Percentiles rank a stretch among this genome's conserved stretches.
These are phyloP conservation scores for Rhynchopsitta pachyrhyncha DNA, from an alignment of 2,113 vertebrate species.

Conservation along the genomic window DNA sequence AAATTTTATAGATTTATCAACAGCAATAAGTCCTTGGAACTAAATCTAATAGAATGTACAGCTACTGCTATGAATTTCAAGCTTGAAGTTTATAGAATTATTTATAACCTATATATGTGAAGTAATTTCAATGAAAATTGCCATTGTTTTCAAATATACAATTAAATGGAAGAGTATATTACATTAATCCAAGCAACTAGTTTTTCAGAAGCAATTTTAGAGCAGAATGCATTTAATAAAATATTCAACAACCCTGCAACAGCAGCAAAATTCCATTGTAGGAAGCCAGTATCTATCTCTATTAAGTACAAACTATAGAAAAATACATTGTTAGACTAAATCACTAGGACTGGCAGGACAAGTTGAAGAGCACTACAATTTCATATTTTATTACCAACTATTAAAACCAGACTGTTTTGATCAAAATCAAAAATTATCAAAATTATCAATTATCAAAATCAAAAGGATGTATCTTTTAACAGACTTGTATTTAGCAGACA, in stretches of 20 bases:
- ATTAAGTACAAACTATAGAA: background rate
- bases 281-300: background rate
- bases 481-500: background rate
- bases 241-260: background rate
- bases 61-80: background rate
- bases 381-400: background rate
- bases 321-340: background rate
- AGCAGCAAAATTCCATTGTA: background rate
- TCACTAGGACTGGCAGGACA: background rate
- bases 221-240: background rate
- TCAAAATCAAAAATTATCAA: too few relatives aligned
- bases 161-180: conserved; percentile 11
- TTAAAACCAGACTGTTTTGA: background rate
- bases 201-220: conserved; percentile 38
- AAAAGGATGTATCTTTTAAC: background rate
- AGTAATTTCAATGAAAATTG: background rate
- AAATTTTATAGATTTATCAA: background rate
- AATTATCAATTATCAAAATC: background rate
- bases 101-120: background rate
- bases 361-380: background rate
- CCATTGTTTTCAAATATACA: conserved; percentile 6
- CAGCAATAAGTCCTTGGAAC: background rate
- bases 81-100: background rate
- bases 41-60: background rate
- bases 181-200: background rate